Evolutionary conservation across 2,113 vertebrate species (phyloP).

Genomic region (Amphilophus citrinellus): DNA sequence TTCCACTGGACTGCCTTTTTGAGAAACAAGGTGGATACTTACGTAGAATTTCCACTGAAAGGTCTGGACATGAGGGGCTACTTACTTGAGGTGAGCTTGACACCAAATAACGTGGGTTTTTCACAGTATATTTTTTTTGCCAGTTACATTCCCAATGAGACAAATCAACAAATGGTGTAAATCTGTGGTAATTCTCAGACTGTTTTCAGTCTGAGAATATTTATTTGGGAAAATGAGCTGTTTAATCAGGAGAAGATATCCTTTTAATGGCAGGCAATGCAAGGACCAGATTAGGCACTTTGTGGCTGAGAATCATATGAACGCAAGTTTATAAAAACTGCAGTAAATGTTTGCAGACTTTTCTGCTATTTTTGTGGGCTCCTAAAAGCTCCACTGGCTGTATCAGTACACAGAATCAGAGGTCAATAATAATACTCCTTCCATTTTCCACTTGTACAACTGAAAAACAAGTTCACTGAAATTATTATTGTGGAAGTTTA

Average conservation of each 20-base stretch:
- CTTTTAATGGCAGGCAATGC: background rate
- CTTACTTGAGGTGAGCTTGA: constrained; percentile 89
- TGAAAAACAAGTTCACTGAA: background rate
- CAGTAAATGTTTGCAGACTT: background rate
- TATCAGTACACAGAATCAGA: background rate
- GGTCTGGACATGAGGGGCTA: constrained; percentile 95
- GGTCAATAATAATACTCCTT: too few relatives aligned
- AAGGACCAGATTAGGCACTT: background rate
- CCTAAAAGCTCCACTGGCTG: background rate
- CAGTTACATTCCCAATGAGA: background rate
- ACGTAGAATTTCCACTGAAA: constrained; percentile 94
- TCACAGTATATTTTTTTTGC: background rate
- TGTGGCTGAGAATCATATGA: background rate
- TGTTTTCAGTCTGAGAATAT: background rate
- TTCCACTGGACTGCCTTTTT: constrained; percentile 99
- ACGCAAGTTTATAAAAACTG: background rate
- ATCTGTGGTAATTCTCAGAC: background rate
- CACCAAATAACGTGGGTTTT: background rate
- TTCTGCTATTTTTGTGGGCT: background rate
- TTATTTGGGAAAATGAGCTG: background rate
- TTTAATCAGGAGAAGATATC: constrained; percentile 1
- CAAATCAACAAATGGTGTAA: background rate
- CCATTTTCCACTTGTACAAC: background rate
- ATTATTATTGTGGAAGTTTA: background rate
- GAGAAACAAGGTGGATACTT: constrained; percentile 97